Conservation (phyloP, 2,113 vertebrate species). For the Xiphias gladius region DNA sequence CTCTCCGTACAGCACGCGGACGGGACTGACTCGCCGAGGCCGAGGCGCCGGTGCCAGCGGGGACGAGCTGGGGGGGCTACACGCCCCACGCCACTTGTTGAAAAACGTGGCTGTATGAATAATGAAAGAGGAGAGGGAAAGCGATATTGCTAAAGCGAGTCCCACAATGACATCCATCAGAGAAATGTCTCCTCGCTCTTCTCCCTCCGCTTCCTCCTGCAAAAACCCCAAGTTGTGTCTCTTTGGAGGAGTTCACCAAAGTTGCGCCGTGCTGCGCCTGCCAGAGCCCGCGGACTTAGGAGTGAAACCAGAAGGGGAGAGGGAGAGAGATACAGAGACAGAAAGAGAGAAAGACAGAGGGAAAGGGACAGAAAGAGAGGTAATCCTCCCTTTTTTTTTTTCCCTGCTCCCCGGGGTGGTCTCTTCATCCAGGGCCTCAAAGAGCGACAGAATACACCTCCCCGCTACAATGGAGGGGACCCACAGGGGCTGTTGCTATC, state of each 20-base stretch:
- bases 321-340: conserved; percentile 52
- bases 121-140: conserved; percentile 75
- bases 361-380: conserved; percentile 72
- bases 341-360: conserved; percentile 62
- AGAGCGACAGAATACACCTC: conserved; percentile 81
- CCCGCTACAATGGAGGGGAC: conserved; percentile 81
- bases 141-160: conserved; percentile 70
- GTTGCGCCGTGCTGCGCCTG: conserved; percentile 32
- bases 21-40: conserved; percentile 53
- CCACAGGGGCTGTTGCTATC: conserved; percentile 80
- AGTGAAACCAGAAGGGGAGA: conserved; percentile 60
- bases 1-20: conserved; percentile 65
- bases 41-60: conserved; percentile 57
- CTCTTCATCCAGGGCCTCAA: conserved; percentile 82
- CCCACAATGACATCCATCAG: conserved; percentile 76
- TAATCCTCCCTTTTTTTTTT: conserved; percentile 83
- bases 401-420: conserved; percentile 83
- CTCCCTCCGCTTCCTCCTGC: conserved; percentile 54
- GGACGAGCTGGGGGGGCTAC: conserved; percentile 66
- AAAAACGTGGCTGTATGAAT: conserved; percentile 77
- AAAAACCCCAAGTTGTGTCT: conserved; percentile 47
- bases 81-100: conserved; percentile 79
- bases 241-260: conserved; percentile 49
- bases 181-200: conserved; percentile 57
- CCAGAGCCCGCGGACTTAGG: conserved; percentile 56